Evolutionary conservation across 1,140 invertebrate species (phyloP).

Genomic region (Heliconius himera): DNA sequence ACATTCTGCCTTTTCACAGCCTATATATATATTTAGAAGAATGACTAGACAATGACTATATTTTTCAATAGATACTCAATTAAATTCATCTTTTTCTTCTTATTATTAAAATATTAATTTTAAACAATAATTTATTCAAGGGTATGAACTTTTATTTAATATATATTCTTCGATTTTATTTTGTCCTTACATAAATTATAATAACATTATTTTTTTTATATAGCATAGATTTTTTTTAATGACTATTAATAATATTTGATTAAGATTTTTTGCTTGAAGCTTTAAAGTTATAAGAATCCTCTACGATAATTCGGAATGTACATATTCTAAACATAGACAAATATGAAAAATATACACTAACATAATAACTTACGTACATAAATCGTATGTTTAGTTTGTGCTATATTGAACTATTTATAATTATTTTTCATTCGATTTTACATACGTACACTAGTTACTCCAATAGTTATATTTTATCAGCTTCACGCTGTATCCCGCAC

Average conservation of each 20-base stretch:
- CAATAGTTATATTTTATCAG: background rate
- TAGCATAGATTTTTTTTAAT: background rate
- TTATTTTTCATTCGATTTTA: background rate
- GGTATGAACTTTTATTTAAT: background rate
- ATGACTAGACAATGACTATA: conserved; percentile 69
- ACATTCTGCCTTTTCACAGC: conserved; percentile 71
- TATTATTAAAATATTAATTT: background rate
- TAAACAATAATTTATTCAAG: background rate
- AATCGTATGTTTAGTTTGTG: background rate
- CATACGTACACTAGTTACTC: background rate
- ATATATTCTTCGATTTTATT: background rate
- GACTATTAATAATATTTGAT: background rate
- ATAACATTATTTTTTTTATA: background rate
- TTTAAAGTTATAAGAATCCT: conserved; percentile 9
- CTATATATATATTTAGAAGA: conserved; percentile 53
- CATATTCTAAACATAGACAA: background rate
- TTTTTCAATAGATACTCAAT: conserved; percentile 21
- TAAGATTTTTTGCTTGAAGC: background rate
- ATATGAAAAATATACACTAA: background rate
- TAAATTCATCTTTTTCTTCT: background rate
- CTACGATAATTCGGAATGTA: conserved; percentile 5
- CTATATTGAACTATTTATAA: background rate
- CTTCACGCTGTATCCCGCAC: too few relatives aligned
- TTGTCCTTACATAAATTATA: background rate
- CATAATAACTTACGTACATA: background rate